Conservation (phyloP, 2,113 vertebrate genomes). For the Vulpes lagopus region DNA sequence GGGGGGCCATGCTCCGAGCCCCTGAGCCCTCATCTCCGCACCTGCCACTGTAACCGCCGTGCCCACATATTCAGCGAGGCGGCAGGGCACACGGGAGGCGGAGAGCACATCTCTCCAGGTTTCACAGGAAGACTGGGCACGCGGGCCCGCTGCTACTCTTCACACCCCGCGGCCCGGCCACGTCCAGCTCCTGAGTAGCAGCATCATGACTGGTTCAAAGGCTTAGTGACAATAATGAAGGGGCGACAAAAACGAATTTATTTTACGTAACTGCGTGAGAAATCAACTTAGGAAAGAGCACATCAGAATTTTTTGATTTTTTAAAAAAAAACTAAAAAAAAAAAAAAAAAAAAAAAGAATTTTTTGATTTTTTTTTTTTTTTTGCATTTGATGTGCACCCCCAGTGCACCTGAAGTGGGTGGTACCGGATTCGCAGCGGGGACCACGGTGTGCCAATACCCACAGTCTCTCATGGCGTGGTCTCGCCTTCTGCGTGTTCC, state of each 20-base stretch:
- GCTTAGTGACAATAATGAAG: background rate
- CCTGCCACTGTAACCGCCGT: too few relatives aligned
- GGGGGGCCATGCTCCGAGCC: too few relatives aligned
- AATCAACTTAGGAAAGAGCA: background rate
- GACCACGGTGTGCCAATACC: background rate
- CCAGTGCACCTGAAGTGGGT: background rate
- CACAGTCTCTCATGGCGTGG: fast-evolving
- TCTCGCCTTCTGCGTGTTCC: background rate
- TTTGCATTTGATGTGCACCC: background rate
- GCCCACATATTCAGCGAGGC: too few relatives aligned
- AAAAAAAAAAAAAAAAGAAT: too few relatives aligned
- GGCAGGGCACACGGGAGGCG: background rate
- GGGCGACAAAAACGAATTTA: background rate
- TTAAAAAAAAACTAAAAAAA: too few relatives aligned
- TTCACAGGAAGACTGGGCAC: background rate
- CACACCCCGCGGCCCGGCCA: background rate
- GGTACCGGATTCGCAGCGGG: background rate
- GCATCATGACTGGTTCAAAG: background rate
- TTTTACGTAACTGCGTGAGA: conserved; percentile 14
- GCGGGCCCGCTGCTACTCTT: too few relatives aligned
- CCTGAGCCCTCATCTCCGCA: too few relatives aligned
- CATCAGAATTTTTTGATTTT: background rate
- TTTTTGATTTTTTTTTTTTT: too few relatives aligned
- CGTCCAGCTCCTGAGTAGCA: conserved; percentile 3
- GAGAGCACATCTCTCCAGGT: background rate